Percentiles rank a stretch among this genome's conserved stretches.
phyloP scores from a whole-genome alignment of 2,888 invertebrate genomes.

The Caenorhabditis doughertyi region DNA sequence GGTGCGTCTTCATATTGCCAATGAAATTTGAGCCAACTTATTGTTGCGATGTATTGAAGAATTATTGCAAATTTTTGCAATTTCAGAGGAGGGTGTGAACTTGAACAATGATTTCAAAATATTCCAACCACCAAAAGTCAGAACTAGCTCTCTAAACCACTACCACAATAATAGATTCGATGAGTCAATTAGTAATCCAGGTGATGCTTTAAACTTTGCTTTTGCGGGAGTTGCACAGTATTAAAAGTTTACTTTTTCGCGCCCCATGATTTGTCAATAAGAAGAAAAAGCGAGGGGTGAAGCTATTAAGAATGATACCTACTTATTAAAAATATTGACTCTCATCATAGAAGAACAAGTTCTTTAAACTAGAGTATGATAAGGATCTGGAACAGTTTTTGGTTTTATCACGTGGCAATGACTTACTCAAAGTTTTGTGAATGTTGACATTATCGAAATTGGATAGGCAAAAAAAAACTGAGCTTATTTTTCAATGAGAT shows the following conservation, averaged over 20 bases:
- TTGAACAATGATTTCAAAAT: too few species aligned
- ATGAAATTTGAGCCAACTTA: constrained; percentile 23
- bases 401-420: not conserved
- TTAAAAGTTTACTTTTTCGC: constrained; percentile 58
- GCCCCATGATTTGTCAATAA: constrained; percentile 57
- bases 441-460: too few species aligned
- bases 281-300: not conserved
- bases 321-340: constrained; percentile 44
- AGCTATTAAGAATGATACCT: constrained; percentile 40
- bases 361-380: constrained; percentile 5
- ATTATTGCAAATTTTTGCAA: too few species aligned
- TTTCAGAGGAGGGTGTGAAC: too few species aligned
- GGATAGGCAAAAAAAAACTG: too few species aligned
- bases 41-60: not conserved
- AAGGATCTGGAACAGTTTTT: not conserved
- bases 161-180: constrained; percentile 4
- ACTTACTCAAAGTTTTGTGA: not conserved
- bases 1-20: constrained; percentile 5
- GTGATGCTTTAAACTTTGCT: constrained; percentile 66
- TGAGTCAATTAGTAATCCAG: constrained; percentile 34
- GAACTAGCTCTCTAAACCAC: too few species aligned
- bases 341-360: constrained; percentile 38
- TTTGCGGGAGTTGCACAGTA: constrained; percentile 24
- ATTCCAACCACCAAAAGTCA: too few species aligned
- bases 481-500: too few species aligned